Evolutionary conservation across 1,140 invertebrate genomes (phyloP), one percentile per base, ranked within the genome.

Genomic region (Zaprionus vittiger): DNA sequence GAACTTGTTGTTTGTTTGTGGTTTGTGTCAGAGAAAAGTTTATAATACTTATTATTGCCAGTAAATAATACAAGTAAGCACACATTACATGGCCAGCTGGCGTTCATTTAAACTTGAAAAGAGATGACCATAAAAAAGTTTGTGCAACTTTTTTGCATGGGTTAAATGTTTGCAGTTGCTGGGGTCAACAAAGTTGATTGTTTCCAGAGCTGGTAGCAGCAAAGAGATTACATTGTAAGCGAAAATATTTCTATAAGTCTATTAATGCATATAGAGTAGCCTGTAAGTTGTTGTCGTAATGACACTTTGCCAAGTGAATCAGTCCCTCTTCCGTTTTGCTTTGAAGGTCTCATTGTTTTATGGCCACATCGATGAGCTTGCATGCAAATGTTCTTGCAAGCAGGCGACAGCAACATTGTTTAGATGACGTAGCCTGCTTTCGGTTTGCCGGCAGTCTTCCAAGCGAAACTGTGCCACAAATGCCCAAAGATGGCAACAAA

Each of bases 151-250:
- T 59, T 69, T 64, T 55, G 20, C 34, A 37, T 31, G 49, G 38
- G 55, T 66, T 73, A 57, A 61, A 69, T 54, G 24, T 64, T 55
- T 80, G 59, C 20, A 14, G 12, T 34, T n/a, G 37, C 12, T 17
- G 1, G 47, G 15, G 47, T 52, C 34, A 52, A 83, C 81, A 80
- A 73, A 84, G 81, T 84, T 83, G 81, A 34, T n/a, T n/a, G 62
- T 24, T 28, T 26, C 24, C 24, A 26, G 24, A 26, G 24, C 0
- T 26, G 24, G 24, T 26, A 26, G 24, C 24, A 26, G 24, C 4
- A 26, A n/a, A 20, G 49, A 1, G 62, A 64, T 64, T 65, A 65
- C 49, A 64, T 54, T 64, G 62, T 64, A 24, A n/a, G 20, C 14
- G 31, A 11, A 64, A 54, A 37, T 38, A 54, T 37, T 52, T 37